Base-by-base conservation (phyloP, 2,113 vertebrate species). In the Tragelaphus scriptus region DNA sequence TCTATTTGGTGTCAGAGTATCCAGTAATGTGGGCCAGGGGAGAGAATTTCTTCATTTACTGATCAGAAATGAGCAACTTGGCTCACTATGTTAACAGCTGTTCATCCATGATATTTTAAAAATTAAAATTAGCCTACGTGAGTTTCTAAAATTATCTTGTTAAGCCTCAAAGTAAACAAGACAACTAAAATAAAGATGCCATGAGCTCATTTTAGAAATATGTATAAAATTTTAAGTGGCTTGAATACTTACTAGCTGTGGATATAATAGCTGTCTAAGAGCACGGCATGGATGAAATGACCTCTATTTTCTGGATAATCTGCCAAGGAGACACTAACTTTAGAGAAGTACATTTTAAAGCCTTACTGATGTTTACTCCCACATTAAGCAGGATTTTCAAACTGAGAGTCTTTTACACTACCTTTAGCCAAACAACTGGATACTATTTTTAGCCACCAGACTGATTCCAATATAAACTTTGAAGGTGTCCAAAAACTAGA, bases 401-500 rank as follows among this genome's bases (percentile, higher is more conserved):
- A 95, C 51, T 15, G 84, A 94, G 44, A 53, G 55, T 32, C 51
- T 84, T 87, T 89, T 36, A 91, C 2, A 71, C 47, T 93, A 80
- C 82, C 91, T 89, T 94, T 94, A 58, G 79, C 61, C 93, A 95
- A 91, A 91, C 90, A 91, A 30, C 28, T 56, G 7, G 28, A 77
- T 80, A 32, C 25, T 97, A 94, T 86, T 91, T 97, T 95, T 95
- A 96, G 63, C 36, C 36, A 90, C 44, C 65, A 97, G 88, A 92
- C 55, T 95, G 53, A 79, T 81, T 88, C 32, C 3, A 92, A 19
- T 68, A n/a, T 51, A 86, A 82, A 96, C 65, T 63, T 90, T 59
- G 68, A 96, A 95, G 88, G 58, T 95, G 25, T 91, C 82, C 56
- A 88, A 92, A 88, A 93, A 58, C 32, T 86, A 93, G 87, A 94